These are phyloP conservation scores for Branchipolynoe longqiensis DNA, from an alignment of 2,888 invertebrate genomes.

Conservation along the genomic window DNA sequence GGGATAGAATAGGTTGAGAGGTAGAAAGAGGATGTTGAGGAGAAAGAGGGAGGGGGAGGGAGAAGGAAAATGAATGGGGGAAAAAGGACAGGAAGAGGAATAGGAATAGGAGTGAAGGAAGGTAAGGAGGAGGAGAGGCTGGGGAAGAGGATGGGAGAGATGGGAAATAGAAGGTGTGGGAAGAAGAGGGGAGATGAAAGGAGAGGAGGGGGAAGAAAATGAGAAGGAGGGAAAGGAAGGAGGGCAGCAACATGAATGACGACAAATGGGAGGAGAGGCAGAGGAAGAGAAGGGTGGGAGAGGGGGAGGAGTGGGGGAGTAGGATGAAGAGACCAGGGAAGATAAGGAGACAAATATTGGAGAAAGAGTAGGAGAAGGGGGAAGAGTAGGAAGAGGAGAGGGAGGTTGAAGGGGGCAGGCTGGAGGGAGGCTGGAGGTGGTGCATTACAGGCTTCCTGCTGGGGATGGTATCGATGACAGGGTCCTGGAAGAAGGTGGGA, in stretches of 20 bases:
- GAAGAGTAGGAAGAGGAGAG: not conserved
- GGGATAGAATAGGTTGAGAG: not conserved
- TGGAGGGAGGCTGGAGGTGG: no score
- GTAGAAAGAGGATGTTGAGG: not conserved
- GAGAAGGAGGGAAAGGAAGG: not conserved
- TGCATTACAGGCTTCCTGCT: no score
- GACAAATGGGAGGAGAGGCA: not conserved
- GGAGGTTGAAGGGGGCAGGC: not conserved
- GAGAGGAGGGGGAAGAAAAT: not conserved
- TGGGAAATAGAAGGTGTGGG: not conserved
- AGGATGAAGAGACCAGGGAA: not conserved
- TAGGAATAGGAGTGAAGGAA: not conserved
- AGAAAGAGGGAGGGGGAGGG: not conserved
- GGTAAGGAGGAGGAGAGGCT: not conserved
- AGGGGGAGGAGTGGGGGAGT: not conserved
- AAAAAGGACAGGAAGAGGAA: not conserved
- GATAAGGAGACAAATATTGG: not conserved
- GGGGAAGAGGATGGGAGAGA: not conserved
- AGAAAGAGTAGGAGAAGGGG: not conserved
- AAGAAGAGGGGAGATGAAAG: not conserved
- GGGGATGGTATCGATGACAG: no score
- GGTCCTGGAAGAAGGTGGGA: no score
- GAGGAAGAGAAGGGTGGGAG: not conserved
- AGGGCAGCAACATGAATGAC: not conserved
- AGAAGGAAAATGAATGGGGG: not conserved